phyloP scores from a whole-genome alignment of 2,797 vertebrate genomes.

The Hyperoplus lanceolatus region DNA sequence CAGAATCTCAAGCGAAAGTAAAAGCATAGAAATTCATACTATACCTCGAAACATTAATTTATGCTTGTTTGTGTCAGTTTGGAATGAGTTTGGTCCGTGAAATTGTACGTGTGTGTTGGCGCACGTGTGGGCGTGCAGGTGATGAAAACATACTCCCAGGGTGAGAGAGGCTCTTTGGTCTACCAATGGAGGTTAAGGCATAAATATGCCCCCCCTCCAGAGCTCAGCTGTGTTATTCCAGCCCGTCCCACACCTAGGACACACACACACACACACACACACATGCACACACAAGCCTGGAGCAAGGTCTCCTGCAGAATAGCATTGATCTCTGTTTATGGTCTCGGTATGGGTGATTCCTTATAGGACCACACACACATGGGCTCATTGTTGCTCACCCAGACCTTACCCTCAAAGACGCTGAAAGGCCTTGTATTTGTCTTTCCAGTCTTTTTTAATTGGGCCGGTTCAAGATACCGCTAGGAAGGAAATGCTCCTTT shows the following conservation, averaged over 20 bases:
- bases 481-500: slow-evolving; percentile 45
- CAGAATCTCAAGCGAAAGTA: slow-evolving; percentile 65
- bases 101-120: not conserved
- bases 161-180: slow-evolving; percentile 55
- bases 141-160: slow-evolving; percentile 64
- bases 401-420: slow-evolving; percentile 44
- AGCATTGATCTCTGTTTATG: slow-evolving; percentile 82
- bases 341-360: slow-evolving; percentile 80
- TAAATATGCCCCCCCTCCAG: slow-evolving; percentile 75
- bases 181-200: slow-evolving; percentile 61
- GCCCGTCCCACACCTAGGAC: slow-evolving; percentile 71
- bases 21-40: slow-evolving; percentile 78
- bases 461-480: slow-evolving; percentile 49
- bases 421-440: slow-evolving; percentile 63
- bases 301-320: slow-evolving; percentile 80
- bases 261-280: slow-evolving; percentile 42
- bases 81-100: slow-evolving; percentile 37
- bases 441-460: slow-evolving; percentile 70
- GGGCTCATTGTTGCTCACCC: slow-evolving; percentile 60
- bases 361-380: slow-evolving; percentile 81
- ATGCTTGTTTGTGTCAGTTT: slow-evolving; percentile 62
- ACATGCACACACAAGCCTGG: slow-evolving; percentile 68
- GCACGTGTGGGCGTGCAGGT: slow-evolving; percentile 29
- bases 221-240: slow-evolving; percentile 82
- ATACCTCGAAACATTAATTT: slow-evolving; percentile 72